Conservation (phyloP, 2,888 invertebrate genomes). For the Diogma glabrata region DNA sequence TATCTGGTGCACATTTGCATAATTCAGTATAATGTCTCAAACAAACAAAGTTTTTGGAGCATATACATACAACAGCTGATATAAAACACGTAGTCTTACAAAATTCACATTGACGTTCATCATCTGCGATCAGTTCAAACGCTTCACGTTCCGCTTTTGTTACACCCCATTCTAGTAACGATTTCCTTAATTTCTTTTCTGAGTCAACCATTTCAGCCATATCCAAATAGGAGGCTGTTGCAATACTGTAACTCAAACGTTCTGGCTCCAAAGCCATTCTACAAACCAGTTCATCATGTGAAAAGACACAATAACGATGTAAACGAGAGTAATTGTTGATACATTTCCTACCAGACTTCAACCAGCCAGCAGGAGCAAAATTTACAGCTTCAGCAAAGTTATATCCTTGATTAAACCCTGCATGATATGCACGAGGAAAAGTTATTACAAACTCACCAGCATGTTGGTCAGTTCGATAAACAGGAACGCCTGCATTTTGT, state of each 20-base stretch:
- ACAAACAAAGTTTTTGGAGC: slow-evolving; percentile 70
- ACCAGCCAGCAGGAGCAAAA: slow-evolving; percentile 98
- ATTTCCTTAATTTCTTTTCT: slow-evolving; percentile 65
- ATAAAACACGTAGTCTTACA: slow-evolving; percentile 98
- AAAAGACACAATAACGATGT: slow-evolving; percentile 93
- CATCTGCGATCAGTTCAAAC: slow-evolving; percentile 91
- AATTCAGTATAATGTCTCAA: slow-evolving; percentile 74
- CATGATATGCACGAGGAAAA: slow-evolving; percentile 98
- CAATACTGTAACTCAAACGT: slow-evolving; percentile 73
- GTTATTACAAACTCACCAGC: slow-evolving; percentile 99
- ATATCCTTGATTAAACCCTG: slow-evolving; percentile 98
- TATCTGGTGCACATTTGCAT: slow-evolving; percentile 65
- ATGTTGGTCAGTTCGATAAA: slow-evolving; percentile 82
- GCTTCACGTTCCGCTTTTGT: slow-evolving; percentile 82
- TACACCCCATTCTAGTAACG: slow-evolving; percentile 75
- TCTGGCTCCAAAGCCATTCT: slow-evolving; percentile 90
- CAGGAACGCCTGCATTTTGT: slow-evolving; percentile 69
- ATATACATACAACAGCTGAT: slow-evolving; percentile 86
- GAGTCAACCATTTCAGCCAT: slow-evolving; percentile 83
- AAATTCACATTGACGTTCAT: slow-evolving; percentile 84
- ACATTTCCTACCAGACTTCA: slow-evolving; percentile 88
- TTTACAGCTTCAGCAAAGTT: slow-evolving; percentile 99
- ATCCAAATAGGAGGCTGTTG: slow-evolving; percentile 82
- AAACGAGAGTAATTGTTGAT: slow-evolving; percentile 87
- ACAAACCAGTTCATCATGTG: slow-evolving; percentile 96